Evolutionary conservation across 2,113 vertebrate genomes (phyloP).

Genomic region (Vicugna pacos): DNA sequence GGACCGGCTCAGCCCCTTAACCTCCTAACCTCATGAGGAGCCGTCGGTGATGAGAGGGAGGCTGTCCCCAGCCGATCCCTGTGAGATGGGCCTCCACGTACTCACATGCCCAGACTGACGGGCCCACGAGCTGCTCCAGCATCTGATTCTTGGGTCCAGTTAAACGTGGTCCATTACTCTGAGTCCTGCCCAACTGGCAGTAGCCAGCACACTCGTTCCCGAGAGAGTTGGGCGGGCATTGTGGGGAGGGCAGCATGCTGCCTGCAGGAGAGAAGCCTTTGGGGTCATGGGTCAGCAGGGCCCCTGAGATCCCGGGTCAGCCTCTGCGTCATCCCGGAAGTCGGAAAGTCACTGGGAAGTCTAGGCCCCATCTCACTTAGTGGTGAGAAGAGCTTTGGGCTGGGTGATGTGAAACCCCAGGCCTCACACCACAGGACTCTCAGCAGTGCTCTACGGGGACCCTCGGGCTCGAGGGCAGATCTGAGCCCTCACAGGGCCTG

Average conservation of each 20-base stretch:
- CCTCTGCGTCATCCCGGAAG: not conserved
- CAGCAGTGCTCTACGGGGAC: accelerated
- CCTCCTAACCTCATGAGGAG: too few relatives aligned
- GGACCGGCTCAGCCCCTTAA: accelerated
- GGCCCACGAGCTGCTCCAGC: accelerated
- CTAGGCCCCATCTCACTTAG: not conserved
- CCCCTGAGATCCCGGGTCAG: not conserved
- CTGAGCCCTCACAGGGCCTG: too few relatives aligned
- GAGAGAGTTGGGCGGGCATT: accelerated
- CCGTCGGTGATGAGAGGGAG: too few relatives aligned
- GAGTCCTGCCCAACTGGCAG: not conserved
- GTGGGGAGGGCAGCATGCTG: not conserved
- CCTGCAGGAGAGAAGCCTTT: not conserved
- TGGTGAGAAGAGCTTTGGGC: not conserved
- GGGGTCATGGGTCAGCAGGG: accelerated
- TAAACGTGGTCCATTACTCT: not conserved
- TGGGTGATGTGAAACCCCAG: not conserved
- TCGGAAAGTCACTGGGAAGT: not conserved
- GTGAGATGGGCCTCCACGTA: accelerated
- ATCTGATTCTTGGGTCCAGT: not conserved
- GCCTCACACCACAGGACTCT: not conserved
- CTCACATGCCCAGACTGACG: not conserved
- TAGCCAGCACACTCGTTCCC: too few relatives aligned
- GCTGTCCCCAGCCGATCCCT: accelerated
- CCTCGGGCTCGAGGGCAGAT: not conserved